Evolutionary conservation across 1,140 invertebrate species (phyloP).

Genomic region (Cydia fagiglandana): DNA sequence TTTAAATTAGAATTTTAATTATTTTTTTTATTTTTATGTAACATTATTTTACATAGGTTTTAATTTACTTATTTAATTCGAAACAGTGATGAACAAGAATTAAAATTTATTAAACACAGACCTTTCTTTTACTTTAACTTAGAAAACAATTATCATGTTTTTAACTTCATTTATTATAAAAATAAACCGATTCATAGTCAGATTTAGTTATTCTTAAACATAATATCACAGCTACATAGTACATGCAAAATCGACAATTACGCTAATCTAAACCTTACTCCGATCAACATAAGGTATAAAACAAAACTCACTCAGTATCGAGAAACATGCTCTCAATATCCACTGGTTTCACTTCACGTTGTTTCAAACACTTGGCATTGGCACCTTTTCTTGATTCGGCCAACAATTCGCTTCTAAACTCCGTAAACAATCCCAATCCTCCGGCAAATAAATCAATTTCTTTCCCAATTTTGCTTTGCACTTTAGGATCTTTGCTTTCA

Average conservation of each 20-base stretch:
- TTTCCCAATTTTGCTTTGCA: slow-evolving; percentile 46
- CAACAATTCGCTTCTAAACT: slow-evolving; percentile 53
- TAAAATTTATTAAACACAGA: neutral
- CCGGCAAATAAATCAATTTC: slow-evolving; percentile 56
- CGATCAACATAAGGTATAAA: neutral
- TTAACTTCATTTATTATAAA: neutral
- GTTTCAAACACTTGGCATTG: slow-evolving; percentile 22
- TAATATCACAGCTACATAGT: slow-evolving; percentile 35
- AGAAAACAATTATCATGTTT: neutral
- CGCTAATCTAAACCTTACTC: neutral
- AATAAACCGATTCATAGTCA: neutral
- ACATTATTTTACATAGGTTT: neutral
- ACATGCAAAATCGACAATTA: slow-evolving; percentile 33
- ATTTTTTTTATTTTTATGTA: neutral
- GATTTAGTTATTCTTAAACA: neutral
- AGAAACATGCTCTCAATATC: slow-evolving; percentile 19
- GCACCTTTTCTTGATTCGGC: slow-evolving; percentile 40
- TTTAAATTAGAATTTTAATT: neutral
- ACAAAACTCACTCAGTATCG: slow-evolving; percentile 14
- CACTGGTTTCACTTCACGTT: slow-evolving; percentile 1
- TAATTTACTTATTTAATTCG: neutral
- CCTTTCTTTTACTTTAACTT: neutral
- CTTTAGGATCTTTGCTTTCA: slow-evolving; percentile 41
- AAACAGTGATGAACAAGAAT: slow-evolving; percentile 9
- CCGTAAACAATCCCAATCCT: slow-evolving; percentile 43